Evolutionary conservation across 2,113 vertebrate species (phyloP).

Genomic region (Oryctolagus cuniculus): DNA sequence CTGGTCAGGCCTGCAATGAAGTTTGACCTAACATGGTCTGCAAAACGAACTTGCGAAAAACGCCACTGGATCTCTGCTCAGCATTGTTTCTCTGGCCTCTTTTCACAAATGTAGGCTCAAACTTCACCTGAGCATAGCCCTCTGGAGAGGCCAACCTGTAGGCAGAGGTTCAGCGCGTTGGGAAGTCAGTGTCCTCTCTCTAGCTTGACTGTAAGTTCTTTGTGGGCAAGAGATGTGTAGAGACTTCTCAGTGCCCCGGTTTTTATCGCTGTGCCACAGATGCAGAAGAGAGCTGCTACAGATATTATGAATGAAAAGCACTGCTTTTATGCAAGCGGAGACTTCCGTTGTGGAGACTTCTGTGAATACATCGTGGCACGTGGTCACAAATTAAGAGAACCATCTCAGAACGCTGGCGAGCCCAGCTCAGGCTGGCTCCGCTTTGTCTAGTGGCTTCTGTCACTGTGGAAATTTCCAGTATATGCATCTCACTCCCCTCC

Average conservation of each 20-base stretch:
- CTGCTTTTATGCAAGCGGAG: neutral
- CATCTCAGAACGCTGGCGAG: neutral
- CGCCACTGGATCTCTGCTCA: neutral
- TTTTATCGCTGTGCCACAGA: neutral
- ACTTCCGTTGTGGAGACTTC: neutral
- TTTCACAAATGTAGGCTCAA: neutral
- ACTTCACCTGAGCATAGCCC: neutral
- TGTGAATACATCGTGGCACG: neutral
- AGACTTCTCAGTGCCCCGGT: neutral
- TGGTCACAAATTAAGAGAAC: slow-evolving; percentile 7
- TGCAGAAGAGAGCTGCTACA: neutral
- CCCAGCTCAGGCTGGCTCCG: neutral
- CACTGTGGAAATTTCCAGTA: slow-evolving; percentile 9
- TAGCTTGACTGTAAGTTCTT: slow-evolving; percentile 23
- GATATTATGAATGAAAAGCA: neutral
- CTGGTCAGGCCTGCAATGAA: neutral
- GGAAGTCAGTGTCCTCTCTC: neutral
- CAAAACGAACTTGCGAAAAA: too few relatives aligned
- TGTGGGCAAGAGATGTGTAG: slow-evolving; percentile 10
- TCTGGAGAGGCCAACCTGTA: neutral
- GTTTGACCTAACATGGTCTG: neutral
- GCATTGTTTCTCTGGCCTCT: neutral
- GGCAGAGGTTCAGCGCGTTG: neutral
- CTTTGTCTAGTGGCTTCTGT: neutral
- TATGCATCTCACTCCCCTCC: neutral